Evolutionary conservation across 2,113 vertebrate species (phyloP), one percentile per base, ranked within the genome.

Genomic region (Elephantulus edwardii): DNA sequence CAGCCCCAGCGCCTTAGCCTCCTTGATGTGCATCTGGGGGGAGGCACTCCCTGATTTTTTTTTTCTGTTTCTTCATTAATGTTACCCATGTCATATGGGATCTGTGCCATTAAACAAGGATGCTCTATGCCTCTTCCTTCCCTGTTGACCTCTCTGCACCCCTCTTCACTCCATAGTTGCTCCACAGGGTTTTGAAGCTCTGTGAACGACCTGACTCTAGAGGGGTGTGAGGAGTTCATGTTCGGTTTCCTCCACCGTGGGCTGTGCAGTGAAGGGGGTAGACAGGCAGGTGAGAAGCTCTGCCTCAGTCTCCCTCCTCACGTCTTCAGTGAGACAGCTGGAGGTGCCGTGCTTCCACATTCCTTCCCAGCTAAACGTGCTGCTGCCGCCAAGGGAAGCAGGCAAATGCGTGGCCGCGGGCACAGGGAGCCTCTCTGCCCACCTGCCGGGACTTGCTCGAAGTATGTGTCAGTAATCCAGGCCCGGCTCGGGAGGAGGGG

Each of bases 401-500:
- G 98, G 98, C 98, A 97, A 98, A 98, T 98, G 97, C 97, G 98
- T 98, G 98, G 98, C 99, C 98, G 86, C 97, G 94, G 99, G 99
- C 98, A 97, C 97, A 68, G 97, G 98, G 97, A 99, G 98, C 98
- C 98, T 98, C 98, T 98, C 97, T 95, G 97, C 98, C 96, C 97
- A 97, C 98, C 98, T 99, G 99, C 98, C 97, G 97, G 95, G 99
- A 98, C 99, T 98, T 98, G 99, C 98, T 97, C 97, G 97, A 99
- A 99, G 98, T 99, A 99, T 99, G 99, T 98, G 98, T 98, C 98
- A 98, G 98, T 98, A 98, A 98, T 98, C 97, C 92, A 30, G 76
- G 86, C 86, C 93, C 92, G 95, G 96, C 97, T 96, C 81, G 11
- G 96, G 96, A 97, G 94, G 95, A 91, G 93, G 96, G 97, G 96